phyloP scores from a whole-genome alignment of 2,888 invertebrate genomes.

The Drosophila formosana region DNA sequence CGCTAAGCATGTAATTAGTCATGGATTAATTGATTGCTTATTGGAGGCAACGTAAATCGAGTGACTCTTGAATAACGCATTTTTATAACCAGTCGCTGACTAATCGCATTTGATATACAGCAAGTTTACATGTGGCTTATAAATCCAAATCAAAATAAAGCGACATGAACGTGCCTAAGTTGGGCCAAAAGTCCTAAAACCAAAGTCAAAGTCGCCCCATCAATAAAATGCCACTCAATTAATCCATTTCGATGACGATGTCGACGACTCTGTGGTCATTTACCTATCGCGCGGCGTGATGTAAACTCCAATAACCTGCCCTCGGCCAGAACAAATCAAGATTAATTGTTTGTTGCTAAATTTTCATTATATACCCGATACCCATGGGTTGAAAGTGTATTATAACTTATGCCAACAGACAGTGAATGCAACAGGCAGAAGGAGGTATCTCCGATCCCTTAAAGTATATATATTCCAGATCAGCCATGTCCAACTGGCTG shows the following conservation, averaged over 20 bases:
- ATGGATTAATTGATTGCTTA: conserved; percentile 25
- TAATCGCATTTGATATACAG: conserved; percentile 42
- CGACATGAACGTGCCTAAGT: conserved; percentile 2
- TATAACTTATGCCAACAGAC: no score
- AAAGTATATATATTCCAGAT: no score
- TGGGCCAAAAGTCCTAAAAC: conserved; percentile 46
- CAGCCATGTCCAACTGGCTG: no score
- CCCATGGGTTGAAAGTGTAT: no score
- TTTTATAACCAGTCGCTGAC: conserved; percentile 15
- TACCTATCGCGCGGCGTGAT: conserved; percentile 60
- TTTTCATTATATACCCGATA: conserved; percentile 8
- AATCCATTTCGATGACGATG: conserved; percentile 53
- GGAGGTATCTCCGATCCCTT: no score
- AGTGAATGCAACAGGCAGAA: no score
- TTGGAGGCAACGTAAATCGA: conserved; percentile 18
- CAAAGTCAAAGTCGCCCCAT: conserved; percentile 49
- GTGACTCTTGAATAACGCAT: conserved; percentile 20
- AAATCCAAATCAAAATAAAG: conserved; percentile 28
- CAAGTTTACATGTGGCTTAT: conserved; percentile 41
- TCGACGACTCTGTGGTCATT: conserved; percentile 65
- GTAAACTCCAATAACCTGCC: conserved; percentile 33
- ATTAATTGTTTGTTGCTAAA: conserved; percentile 60
- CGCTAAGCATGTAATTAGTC: conserved; percentile 1
- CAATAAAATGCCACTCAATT: conserved; percentile 63
- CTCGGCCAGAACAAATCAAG: conserved; percentile 60